phyloP scores from a whole-genome alignment of 53 echinoderm and acorn worm genomes.

The Antedon mediterranea region DNA sequence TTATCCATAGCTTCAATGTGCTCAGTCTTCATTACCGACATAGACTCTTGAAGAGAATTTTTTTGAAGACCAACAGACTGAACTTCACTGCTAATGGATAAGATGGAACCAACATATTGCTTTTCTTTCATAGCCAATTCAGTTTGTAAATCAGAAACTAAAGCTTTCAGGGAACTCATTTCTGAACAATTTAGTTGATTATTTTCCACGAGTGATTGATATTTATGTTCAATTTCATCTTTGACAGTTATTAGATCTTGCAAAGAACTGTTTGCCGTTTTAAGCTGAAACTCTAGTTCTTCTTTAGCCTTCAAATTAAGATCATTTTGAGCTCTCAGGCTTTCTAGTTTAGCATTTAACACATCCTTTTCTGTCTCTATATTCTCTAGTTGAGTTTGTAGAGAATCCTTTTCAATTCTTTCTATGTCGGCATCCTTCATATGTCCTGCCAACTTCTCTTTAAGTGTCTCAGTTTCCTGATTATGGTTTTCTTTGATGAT shows the following conservation, averaged over 20 bases:
- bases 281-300: not conserved
- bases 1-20: not conserved
- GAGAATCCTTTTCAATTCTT: not conserved
- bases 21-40: not conserved
- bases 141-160: too few species aligned
- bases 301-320: not conserved
- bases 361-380: not conserved
- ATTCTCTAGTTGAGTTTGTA: not conserved
- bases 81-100: too few species aligned
- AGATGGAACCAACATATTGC: too few species aligned
- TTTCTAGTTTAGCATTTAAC: not conserved
- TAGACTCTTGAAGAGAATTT: too few species aligned
- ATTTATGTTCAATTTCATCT: not conserved
- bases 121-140: too few species aligned
- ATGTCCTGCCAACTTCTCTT: slow-evolving; percentile 17
- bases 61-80: too few species aligned
- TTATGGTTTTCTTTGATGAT: slow-evolving; percentile 3
- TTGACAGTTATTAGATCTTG: not conserved
- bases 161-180: too few species aligned
- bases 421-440: not conserved
- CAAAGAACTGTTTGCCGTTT: not conserved
- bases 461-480: slow-evolving; percentile 19
- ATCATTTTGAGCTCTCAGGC: not conserved
- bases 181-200: not conserved
- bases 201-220: not conserved